phyloP scores from a whole-genome alignment of 2,797 vertebrate genomes.

The Ctenochaetus hawaiiensis region DNA sequence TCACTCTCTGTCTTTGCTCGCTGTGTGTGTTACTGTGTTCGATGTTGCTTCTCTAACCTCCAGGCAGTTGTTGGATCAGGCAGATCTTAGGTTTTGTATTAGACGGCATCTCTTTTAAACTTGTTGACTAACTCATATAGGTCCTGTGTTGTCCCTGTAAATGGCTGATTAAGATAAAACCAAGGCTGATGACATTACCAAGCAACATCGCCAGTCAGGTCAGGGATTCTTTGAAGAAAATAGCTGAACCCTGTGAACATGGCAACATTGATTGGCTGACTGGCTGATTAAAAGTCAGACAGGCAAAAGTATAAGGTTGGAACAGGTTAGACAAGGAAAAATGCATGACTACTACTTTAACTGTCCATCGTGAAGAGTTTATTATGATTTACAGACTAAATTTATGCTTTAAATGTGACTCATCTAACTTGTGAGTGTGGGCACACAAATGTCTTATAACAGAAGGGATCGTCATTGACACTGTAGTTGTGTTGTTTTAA shows the following conservation, averaged over 20 bases:
- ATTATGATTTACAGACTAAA: not conserved
- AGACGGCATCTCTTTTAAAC: not conserved
- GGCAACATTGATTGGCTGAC: not conserved
- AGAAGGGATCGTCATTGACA: too few species aligned
- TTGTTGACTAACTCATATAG: not conserved
- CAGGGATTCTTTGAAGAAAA: too few species aligned
- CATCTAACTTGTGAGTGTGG: not conserved
- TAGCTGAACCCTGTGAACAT: not conserved
- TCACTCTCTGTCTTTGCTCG: not conserved
- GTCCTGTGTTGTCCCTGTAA: conserved; percentile 6
- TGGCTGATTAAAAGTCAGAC: not conserved
- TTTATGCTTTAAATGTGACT: not conserved
- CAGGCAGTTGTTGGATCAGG: not conserved
- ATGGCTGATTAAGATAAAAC: not conserved
- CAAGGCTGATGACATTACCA: not conserved
- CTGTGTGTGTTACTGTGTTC: not conserved
- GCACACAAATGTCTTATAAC: not conserved
- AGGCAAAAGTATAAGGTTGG: not conserved
- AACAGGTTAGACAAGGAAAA: not conserved
- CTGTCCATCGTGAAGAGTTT: not conserved
- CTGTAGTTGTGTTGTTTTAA: not conserved
- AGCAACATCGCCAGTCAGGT: too few species aligned
- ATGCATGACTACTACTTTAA: not conserved
- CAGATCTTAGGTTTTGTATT: conserved; percentile 7
- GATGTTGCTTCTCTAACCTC: conserved; percentile 6